Evolutionary conservation across 2,113 vertebrate species (phyloP).

Genomic region (Synodontis membranacea): DNA sequence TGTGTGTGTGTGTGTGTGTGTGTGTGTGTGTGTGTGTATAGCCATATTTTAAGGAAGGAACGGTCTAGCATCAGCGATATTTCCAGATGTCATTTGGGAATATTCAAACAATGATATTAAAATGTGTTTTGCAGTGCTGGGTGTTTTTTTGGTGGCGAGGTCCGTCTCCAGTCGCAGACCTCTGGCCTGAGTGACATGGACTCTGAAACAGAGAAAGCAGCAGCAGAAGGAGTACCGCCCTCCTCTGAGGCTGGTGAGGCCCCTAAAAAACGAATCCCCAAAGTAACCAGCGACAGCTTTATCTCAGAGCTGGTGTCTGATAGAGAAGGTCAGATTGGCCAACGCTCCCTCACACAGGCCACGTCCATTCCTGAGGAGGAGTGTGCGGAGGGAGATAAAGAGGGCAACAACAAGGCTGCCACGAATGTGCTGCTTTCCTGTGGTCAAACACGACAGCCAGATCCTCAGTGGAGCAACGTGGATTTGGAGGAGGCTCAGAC

Average conservation of each 20-base stretch:
- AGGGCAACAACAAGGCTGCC: slow-evolving; percentile 35
- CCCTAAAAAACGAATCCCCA: slow-evolving; percentile 68
- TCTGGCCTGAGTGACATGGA: slow-evolving; percentile 75
- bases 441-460: slow-evolving; percentile 58
- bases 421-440: slow-evolving; percentile 32
- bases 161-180: slow-evolving; percentile 72
- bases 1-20: background rate
- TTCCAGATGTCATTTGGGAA: background rate
- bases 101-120: background rate
- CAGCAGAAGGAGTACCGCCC: background rate
- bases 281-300: slow-evolving; percentile 80
- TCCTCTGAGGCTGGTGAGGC: slow-evolving; percentile 39
- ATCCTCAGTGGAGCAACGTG: slow-evolving; percentile 88
- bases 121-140: slow-evolving; percentile 77
- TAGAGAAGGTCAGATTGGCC: slow-evolving; percentile 55
- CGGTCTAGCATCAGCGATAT: background rate
- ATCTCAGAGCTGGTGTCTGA: slow-evolving; percentile 78
- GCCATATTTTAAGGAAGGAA: background rate
- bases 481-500: slow-evolving; percentile 84
- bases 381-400: slow-evolving; percentile 4
- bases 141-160: slow-evolving; percentile 91
- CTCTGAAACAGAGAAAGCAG: slow-evolving; percentile 70
- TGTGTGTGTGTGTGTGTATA: background rate
- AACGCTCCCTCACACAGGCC: slow-evolving; percentile 21
- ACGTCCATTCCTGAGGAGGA: slow-evolving; percentile 63